Evolutionary conservation across 53 echinoderm and acorn worm species (phyloP), one percentile per base, ranked within the genome.

Genomic region (Patiria pectinifera): DNA sequence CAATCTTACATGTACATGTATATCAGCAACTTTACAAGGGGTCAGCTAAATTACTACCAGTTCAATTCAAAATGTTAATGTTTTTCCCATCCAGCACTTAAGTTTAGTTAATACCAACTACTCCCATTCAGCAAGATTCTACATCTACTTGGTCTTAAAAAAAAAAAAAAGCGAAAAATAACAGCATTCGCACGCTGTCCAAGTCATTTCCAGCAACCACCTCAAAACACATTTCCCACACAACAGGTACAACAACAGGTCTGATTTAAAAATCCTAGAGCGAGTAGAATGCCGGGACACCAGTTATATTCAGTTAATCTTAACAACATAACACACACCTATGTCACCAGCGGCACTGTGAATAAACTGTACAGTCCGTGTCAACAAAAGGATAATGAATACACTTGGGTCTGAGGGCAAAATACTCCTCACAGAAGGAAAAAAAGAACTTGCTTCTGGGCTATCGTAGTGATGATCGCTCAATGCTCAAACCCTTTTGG

Each of bases 121-220:
- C 15, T 18, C 19, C 66, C 66, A 66, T 66, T 16, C 19, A 66
- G 14, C 15, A 16, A 15, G 10, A 8, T 60, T 60, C 35, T 11
- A 60, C 8, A 60, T 60, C 60, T 60, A 60, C 60, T 66, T 66
- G 66, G 66, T 66, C 25, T 43, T 83, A 11, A 4, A 43, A 6
- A 46, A 18, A 45, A 12, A 4, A 4, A 35, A 83, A 44, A 35
- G 35, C 35, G 35, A 1, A 13, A 26, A 22, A 12, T 11, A 8
- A 62, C 62, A 18, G 62, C 83, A 62, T 59, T 83, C 83, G 16
- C 83, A 83, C 83, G 83, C 83, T 83, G 83, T 83, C 83, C 62
- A 66, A 83, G 62, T 61, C 59, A 61, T 83, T 83, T 61, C n/a
- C 61, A 15, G 35, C 15, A 26, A 66, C 4, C 19, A 66, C 66